Conservation (phyloP, 2,888 invertebrate species). For the Margaritifera margaritifera region DNA sequence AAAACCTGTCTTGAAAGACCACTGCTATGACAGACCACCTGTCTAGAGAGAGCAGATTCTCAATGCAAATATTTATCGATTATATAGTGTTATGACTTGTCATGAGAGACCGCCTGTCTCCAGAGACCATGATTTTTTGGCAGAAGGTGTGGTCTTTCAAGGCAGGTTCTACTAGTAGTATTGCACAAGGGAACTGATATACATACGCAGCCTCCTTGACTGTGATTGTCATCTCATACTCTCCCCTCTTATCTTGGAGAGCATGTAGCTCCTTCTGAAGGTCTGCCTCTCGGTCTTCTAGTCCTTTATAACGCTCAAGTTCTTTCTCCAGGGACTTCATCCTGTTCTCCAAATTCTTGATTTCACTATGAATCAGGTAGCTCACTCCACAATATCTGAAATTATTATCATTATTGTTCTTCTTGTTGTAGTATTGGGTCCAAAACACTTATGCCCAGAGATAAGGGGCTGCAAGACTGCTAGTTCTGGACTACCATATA, state of each 20-base stretch:
- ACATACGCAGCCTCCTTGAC: constrained; percentile 56
- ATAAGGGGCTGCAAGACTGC: no score
- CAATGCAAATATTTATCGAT: no score
- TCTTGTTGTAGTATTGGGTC: no score
- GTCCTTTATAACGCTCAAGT: constrained; percentile 53
- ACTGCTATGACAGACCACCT: no score
- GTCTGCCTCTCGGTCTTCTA: constrained; percentile 54
- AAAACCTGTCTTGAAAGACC: no score
- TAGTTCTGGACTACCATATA: no score
- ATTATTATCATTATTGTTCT: not conserved
- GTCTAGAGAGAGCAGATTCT: no score
- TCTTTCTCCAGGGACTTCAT: constrained; percentile 58
- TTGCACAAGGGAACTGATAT: not conserved
- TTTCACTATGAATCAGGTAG: constrained; percentile 73
- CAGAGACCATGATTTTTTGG: no score
- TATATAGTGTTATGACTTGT: no score
- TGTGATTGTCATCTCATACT: constrained; percentile 46
- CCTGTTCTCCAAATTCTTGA: constrained; percentile 70
- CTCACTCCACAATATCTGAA: constrained; percentile 72
- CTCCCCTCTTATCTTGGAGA: constrained; percentile 41
- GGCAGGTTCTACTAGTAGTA: not conserved
- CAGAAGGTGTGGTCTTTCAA: no score
- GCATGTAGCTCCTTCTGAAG: constrained; percentile 47
- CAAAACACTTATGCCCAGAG: no score
- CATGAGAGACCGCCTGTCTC: no score